A percentile compares a stretch with the other conserved stretches of the same genome.
These are phyloP conservation scores for Drosophila nigrodunni DNA, from an alignment of 1,140 invertebrate genomes.

Conservation along the genomic window DNA sequence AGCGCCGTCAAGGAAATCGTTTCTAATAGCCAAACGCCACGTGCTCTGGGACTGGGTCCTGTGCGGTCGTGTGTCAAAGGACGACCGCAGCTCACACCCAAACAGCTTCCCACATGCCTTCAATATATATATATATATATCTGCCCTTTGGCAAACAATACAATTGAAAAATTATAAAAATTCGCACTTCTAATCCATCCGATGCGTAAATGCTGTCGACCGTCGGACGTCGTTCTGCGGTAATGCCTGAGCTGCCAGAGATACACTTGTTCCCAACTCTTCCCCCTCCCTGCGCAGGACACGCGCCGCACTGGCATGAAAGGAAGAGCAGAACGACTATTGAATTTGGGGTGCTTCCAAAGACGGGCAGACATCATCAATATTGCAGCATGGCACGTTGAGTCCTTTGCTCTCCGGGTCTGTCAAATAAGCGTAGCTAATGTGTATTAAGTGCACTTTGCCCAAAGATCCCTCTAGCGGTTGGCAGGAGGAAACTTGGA, in stretches of 20 bases:
- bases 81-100: slow-evolving; percentile 67
- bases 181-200: slow-evolving; percentile 66
- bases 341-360: neutral
- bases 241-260: slow-evolving; percentile 44
- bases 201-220: slow-evolving; percentile 45
- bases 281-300: slow-evolving; percentile 7
- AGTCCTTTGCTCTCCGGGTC: slow-evolving; percentile 43
- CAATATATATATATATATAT: slow-evolving; percentile 2
- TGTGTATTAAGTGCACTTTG: slow-evolving; percentile 77
- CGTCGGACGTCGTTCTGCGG: slow-evolving; percentile 59
- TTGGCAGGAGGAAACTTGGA: slow-evolving; percentile 2
- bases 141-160: slow-evolving; percentile 60
- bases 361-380: slow-evolving; percentile 68
- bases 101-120: neutral
- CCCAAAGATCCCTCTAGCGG: slow-evolving; percentile 25
- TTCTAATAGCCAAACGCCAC: slow-evolving; percentile 72
- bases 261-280: slow-evolving; percentile 71
- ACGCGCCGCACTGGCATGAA: slow-evolving; percentile 44
- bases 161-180: slow-evolving; percentile 84
- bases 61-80: slow-evolving; percentile 74
- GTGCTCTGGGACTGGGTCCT: slow-evolving; percentile 47
- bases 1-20: slow-evolving; percentile 74
- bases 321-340: neutral
- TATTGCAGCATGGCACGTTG: slow-evolving; percentile 57
- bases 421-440: slow-evolving; percentile 81